phyloP scores from a whole-genome alignment of 2,888 invertebrate genomes.

The Lycia hirtaria region DNA sequence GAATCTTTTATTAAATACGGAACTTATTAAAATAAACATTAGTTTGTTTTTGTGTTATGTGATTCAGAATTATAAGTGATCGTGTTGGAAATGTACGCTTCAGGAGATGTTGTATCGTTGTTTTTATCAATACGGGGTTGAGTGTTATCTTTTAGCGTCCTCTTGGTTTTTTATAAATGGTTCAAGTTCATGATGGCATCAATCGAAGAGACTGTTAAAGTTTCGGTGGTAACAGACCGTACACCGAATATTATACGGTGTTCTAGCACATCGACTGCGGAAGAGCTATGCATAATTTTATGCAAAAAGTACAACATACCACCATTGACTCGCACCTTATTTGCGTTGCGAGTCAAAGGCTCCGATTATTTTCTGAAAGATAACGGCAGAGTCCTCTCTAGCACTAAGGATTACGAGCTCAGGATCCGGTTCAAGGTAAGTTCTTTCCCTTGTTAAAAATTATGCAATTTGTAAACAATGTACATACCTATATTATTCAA shows the following conservation, averaged over 20 bases:
- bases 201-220: constrained; percentile 72
- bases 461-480: not conserved
- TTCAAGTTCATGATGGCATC: constrained; percentile 77
- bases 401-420: constrained; percentile 88
- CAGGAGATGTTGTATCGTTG: constrained; percentile 44
- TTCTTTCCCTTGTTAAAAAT: not conserved
- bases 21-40: constrained; percentile 49
- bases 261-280: constrained; percentile 81
- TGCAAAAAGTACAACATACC: constrained; percentile 90
- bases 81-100: constrained; percentile 42
- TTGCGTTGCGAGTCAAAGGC: constrained; percentile 89
- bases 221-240: constrained; percentile 74
- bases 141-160: constrained; percentile 64
- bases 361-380: constrained; percentile 89
- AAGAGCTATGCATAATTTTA: constrained; percentile 89
- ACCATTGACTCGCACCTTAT: constrained; percentile 91
- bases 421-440: constrained; percentile 91
- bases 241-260: constrained; percentile 73
- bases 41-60: constrained; percentile 23
- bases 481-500: not conserved
- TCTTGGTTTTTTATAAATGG: constrained; percentile 66
- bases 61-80: constrained; percentile 27
- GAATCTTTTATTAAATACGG: constrained; percentile 35
- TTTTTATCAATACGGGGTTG: constrained; percentile 56
- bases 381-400: constrained; percentile 75